Base-by-base conservation (phyloP, 2,113 vertebrate species). In the Phainopepla nitens region DNA sequence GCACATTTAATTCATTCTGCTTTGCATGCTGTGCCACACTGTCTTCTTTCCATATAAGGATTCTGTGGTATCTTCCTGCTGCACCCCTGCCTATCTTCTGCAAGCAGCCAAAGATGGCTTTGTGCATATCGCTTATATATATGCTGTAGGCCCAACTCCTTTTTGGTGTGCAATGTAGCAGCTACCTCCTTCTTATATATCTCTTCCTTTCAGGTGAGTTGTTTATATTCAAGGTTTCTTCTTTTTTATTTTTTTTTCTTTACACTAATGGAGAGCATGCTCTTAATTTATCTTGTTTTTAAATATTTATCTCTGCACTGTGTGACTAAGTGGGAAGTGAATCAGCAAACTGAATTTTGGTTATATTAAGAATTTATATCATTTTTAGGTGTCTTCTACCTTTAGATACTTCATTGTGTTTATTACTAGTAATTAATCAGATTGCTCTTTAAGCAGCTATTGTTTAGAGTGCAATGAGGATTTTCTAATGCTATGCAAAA, bases 41-140 rank as follows among this genome's bases (percentile, higher is more conserved):
- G 95, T 97, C 97, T 97, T 91, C 95, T 95, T 97, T 96, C 97
- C 98, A 98, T 97, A 97, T 97, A 98, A 98, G 97, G 98, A 98
- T 92, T 97, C 97, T 77, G 50, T 92, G 70, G 93, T 94, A 92
- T 97, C 96, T 96, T 96, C 89, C 97, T 92, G 96, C 86, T 77
- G 96, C 96, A 96, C 95, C 94, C 95, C 95, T 97, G 96, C 96
- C 93, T 98, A 94, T 95, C 92, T 94, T 94, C 94, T 94, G 97
- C 96, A 93, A 82, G 66, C 96, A 96, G 97, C 94, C 94, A 94
- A 94, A 97, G 97, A 97, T 96, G 96, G 97, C 95, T 97, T 97
- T 97, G 97, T 97, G 94, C 90, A 51, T 93, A 60, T 87, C 92
- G 72, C 93, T 90, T 81, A 53, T 90, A 68, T 68, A 36, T 64